These are phyloP conservation scores for Pelodytes ibericus DNA, from an alignment of 2,797 vertebrate genomes.

Conservation along the genomic window DNA sequence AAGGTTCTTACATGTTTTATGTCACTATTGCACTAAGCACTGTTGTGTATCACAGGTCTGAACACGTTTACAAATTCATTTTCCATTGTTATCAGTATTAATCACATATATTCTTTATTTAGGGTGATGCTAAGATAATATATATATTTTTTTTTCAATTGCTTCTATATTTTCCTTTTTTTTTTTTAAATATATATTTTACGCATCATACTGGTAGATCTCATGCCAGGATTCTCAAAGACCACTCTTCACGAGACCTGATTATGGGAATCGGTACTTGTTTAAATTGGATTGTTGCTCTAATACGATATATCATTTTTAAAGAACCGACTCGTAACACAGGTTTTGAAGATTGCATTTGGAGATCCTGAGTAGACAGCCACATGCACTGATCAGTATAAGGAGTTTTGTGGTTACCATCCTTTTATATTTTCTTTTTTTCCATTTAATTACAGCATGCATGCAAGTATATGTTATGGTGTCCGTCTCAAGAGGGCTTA, in stretches of 20 bases:
- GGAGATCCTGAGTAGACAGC: background rate
- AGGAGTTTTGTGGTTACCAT: conserved; percentile 12
- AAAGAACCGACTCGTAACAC: background rate
- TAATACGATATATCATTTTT: background rate
- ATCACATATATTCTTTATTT: background rate
- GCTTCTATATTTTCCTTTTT: background rate
- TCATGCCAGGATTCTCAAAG: background rate
- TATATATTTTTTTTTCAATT: background rate
- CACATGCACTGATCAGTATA: background rate
- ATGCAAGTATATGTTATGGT: background rate
- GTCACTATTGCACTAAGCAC: conserved; percentile 48
- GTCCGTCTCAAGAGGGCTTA: background rate
- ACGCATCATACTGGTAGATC: background rate
- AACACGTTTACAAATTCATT: conserved; percentile 29
- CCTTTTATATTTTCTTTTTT: conserved; percentile 6
- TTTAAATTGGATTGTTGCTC: background rate
- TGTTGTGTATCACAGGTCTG: conserved; percentile 25
- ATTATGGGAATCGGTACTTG: too few relatives aligned
- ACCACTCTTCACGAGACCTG: background rate
- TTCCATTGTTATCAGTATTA: conserved; percentile 23
- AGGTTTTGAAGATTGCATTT: conserved; percentile 12
- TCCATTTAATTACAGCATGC: conserved; percentile 29
- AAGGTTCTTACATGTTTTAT: conserved; percentile 14
- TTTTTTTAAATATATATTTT: conserved; percentile 4
- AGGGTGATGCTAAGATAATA: background rate